Conservation (phyloP, 2,797 vertebrate genomes). For the Gadopsis marmoratus region DNA sequence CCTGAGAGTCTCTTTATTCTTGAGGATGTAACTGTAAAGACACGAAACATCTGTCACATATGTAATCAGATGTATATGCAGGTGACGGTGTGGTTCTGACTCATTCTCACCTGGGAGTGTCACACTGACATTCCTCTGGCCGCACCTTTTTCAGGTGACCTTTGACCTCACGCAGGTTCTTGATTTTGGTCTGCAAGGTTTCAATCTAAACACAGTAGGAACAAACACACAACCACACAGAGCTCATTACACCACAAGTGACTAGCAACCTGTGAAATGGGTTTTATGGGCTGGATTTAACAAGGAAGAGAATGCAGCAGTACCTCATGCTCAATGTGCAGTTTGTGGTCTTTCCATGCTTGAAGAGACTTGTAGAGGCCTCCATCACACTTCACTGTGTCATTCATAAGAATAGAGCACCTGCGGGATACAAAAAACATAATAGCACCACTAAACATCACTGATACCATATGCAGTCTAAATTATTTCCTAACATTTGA, state of each 20-base stretch:
- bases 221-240: slow-evolving; percentile 16
- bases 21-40: slow-evolving; percentile 86
- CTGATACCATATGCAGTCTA: background rate
- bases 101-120: slow-evolving; percentile 87
- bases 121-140: slow-evolving; percentile 97
- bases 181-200: slow-evolving; percentile 98
- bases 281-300: slow-evolving; percentile 44
- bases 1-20: slow-evolving; percentile 87
- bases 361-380: slow-evolving; percentile 94
- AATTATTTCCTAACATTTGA: background rate
- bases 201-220: slow-evolving; percentile 88
- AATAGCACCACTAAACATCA: background rate
- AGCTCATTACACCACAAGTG: background rate
- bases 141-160: slow-evolving; percentile 95
- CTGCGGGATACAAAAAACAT: slow-evolving; percentile 75
- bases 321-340: slow-evolving; percentile 98
- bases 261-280: slow-evolving; percentile 67
- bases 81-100: background rate
- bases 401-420: slow-evolving; percentile 95
- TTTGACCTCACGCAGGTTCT: slow-evolving; percentile 97
- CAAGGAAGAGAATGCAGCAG: slow-evolving; percentile 19
- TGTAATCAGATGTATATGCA: background rate
- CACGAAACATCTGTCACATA: slow-evolving; percentile 34
- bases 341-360: slow-evolving; percentile 98
- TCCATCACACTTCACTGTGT: slow-evolving; percentile 92